Percentiles rank a stretch among this genome's conserved stretches.
Evolutionary conservation across 2,113 vertebrate genomes (phyloP).

Genomic region (Pagrus major): DNA sequence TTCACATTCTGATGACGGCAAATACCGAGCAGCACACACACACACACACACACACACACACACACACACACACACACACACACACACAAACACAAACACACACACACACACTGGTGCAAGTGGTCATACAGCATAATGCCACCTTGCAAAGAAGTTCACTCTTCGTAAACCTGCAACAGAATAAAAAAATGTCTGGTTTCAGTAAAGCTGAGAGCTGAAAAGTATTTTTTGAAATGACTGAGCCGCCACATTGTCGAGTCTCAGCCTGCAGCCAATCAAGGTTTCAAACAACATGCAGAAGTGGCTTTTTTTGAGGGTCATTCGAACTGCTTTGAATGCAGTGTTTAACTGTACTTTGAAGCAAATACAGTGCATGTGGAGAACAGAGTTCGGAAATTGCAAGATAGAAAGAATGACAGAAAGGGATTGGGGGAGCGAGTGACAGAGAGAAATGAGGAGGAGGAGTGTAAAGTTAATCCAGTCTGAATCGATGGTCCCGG

Average conservation of each 20-base stretch:
- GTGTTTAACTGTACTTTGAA: conserved; percentile 17
- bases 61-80: conserved; percentile 27
- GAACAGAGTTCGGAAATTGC: conserved; percentile 53
- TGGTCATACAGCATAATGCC: background rate
- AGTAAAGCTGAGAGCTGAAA: background rate
- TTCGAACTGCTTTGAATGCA: conserved; percentile 22
- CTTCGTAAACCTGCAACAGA: background rate
- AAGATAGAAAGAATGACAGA: conserved; percentile 45
- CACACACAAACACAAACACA: conserved; percentile 20
- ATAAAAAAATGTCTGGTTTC: background rate
- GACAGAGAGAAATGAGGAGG: conserved; percentile 59
- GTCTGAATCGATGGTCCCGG: conserved; percentile 77
- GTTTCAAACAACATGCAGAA: background rate
- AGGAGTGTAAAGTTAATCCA: conserved; percentile 84
- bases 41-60: conserved; percentile 30
- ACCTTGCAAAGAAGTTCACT: background rate
- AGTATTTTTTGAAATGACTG: background rate
- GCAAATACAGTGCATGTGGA: conserved; percentile 38
- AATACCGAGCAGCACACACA: conserved; percentile 57
- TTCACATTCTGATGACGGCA: conserved; percentile 77
- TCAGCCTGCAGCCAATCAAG: background rate
- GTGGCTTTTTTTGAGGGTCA: conserved; percentile 8
- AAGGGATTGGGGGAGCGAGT: conserved; percentile 49
- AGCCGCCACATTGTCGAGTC: background rate
- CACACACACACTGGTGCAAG: conserved; percentile 6